Percentiles rank a stretch among this genome's conserved stretches.
phyloP scores from a whole-genome alignment of 2,113 vertebrate genomes.

The Salvator merianae region DNA sequence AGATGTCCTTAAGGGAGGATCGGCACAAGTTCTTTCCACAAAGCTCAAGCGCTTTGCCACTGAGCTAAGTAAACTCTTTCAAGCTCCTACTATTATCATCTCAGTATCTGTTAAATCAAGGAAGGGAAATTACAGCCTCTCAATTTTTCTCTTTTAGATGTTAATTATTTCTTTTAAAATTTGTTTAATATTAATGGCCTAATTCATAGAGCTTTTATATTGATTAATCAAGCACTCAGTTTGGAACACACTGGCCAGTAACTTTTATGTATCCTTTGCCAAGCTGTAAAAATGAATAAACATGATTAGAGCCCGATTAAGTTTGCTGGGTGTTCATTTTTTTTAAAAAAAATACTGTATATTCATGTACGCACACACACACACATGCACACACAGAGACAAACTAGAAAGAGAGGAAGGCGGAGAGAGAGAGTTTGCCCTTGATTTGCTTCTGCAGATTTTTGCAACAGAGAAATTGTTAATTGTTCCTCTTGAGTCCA shows the following conservation, averaged over 20 bases:
- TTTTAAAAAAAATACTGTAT: not conserved
- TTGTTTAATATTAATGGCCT: not conserved
- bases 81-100: not conserved
- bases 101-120: not conserved
- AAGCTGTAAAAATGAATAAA: not conserved
- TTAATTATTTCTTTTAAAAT: not conserved
- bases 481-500: conserved; percentile 50
- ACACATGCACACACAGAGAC: too few relatives aligned
- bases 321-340: not conserved
- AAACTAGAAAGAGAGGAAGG: not conserved
- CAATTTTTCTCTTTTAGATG: not conserved
- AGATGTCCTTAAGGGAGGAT: too few relatives aligned
- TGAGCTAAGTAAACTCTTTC: not conserved
- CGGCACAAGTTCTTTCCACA: not conserved
- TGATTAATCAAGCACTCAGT: not conserved
- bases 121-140: not conserved
- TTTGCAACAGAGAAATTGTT: conserved; percentile 42
- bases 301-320: conserved; percentile 1
- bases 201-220: not conserved
- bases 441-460: conserved; percentile 33
- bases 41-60: not conserved
- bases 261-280: not conserved
- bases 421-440: not conserved
- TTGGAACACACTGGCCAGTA: not conserved
- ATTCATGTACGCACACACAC: too few relatives aligned